These are phyloP conservation scores for Hydropsyche tenuis DNA, from an alignment of 1,140 invertebrate genomes.

Conservation along the genomic window DNA sequence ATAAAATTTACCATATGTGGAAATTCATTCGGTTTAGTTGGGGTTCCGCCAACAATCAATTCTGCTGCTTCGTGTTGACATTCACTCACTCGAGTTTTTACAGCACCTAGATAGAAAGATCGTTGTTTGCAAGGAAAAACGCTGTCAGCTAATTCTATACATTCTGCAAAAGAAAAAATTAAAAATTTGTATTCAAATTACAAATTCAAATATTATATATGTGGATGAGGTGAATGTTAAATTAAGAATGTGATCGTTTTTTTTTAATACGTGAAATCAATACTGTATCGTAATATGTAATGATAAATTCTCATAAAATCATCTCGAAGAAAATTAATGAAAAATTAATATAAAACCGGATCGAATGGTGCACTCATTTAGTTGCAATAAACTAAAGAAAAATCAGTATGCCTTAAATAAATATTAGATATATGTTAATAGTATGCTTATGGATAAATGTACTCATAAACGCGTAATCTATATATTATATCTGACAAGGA, in stretches of 20 bases:
- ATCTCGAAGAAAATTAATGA: no score
- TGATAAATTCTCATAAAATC: no score
- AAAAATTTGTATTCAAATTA: background rate
- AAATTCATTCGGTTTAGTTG: conserved; percentile 29
- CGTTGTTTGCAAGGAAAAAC: conserved; percentile 16
- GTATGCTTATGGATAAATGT: background rate
- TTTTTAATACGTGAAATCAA: no score
- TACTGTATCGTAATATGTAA: no score
- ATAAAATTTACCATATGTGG: conserved; percentile 36
- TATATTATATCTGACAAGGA: no score
- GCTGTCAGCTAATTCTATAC: conserved; percentile 26
- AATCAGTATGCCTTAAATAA: no score
- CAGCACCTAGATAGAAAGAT: background rate
- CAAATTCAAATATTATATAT: background rate
- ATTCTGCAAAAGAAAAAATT: conserved; percentile 34
- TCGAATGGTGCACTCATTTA: no score
- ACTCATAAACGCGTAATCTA: conserved; percentile 3
- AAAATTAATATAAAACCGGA: no score
- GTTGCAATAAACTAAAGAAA: no score
- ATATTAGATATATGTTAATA: no score
- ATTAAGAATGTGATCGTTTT: background rate
- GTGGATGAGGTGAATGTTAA: background rate
- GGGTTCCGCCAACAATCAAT: conserved; percentile 24
- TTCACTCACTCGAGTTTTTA: background rate
- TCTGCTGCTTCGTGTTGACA: conserved; percentile 17